Evolutionary conservation across 2,888 invertebrate species (phyloP), one percentile per base, ranked within the genome.

Genomic region (Dasysyrphus albostriatus): DNA sequence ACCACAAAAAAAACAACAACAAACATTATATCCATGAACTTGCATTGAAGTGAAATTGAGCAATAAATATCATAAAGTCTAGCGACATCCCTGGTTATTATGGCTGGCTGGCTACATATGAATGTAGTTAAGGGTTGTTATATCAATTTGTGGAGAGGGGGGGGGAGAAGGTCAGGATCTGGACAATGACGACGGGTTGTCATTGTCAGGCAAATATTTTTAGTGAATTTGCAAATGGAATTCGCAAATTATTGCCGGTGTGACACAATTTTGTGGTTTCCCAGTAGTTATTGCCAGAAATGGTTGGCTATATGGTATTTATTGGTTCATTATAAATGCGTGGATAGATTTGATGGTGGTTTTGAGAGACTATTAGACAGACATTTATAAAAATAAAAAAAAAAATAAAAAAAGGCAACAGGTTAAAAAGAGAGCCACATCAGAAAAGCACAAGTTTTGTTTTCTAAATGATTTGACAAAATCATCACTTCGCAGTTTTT

Each of bases 41-140:
- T 51, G 47, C 4, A 54, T 70, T 74, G 37, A 70, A 75, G 61
- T 69, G 65, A 70, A 83, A 87, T 87, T 87, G 83, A 87, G 87
- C 72, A 83, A 83, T 85, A 85, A 81, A 85, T 85, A 77, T 74
- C 7, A 49, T 49, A 74, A 82, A 82, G 61, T 51, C 54, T 54
- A 49, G 9, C 14, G 39, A 61, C 59, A 59, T 10, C 37, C 37
- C 19, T 39, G 34, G 9, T 4, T n/a, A 5, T n/a, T n/a, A 10
- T 29, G 37, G 19, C 59, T 19, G 0, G 9, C n/a, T 8, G 1
- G n/a, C 2, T 34, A 10, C 12, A 39, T 12, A 12, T 37, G 24
- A 24, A 39, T 39, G 14, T 2, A 29, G 39, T 42, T 61, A 39
- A 37, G 14, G n/a, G 39, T n/a, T 42, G 39, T 16, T 19, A 39